Base-by-base conservation (phyloP, 2,797 vertebrate species). In the Ptychobarbus kaznakovi region DNA sequence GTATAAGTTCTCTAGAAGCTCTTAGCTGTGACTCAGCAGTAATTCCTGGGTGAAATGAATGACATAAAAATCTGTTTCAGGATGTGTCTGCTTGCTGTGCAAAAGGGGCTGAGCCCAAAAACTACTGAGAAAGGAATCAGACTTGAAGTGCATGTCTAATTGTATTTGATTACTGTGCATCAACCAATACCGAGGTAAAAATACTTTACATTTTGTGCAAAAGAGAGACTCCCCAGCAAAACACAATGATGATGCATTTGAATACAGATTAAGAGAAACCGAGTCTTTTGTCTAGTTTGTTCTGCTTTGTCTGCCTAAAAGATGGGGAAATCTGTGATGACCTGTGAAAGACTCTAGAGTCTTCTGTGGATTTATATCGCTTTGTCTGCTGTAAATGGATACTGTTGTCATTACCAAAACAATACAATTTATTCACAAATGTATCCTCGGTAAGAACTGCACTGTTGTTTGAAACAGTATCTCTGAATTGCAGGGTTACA, bases 131-230 rank as follows among this genome's bases (percentile, higher is more conserved):
- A 58, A 68, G 87, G 82, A 53, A 53, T 8, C 56, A 25, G 56
- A 79, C 42, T 61, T 89, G 49, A 68, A 84, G 6, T 22, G 85
- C 89, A 69, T 88, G 85, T 90, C 88, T 88, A 87, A 92, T 91
- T 87, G 80, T 66, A 89, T 89, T 87, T 89, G 86, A 92, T 92
- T 91, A 80, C 76, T 87, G 86, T 70, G 83, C 86, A 87, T 87
- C 81, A 78, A 76, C 84, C 83, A 84, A 87, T 81, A 38, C 77
- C 0, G 72, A 78, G 56, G 83, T 89, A 84, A 87, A 51, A 86
- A 68, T 46, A 65, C 38, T 72, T 87, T 65, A 82, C 86, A 83
- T 84, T 9, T 40, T 61, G 53, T 58, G 53, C 75, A 42, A 40
- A 42, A 78, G 38, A 18, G 38, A 42, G 75, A 77, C 22, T 42